These are phyloP conservation scores for Lethrus apterus DNA, from an alignment of 1,140 invertebrate genomes.

Conservation along the genomic window DNA sequence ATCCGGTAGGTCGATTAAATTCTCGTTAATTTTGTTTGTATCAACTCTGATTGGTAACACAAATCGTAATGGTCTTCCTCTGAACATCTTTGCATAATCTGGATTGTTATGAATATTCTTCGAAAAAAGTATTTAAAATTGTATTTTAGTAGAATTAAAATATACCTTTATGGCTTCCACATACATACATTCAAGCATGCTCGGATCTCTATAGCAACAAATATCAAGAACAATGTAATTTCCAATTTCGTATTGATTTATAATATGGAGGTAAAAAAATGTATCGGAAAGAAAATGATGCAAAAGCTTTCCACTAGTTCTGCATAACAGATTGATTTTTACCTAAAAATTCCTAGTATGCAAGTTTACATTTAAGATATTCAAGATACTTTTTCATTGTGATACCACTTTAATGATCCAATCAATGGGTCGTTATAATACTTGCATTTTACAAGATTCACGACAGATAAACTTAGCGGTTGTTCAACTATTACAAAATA, in stretches of 20 bases:
- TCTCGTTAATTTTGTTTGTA: constrained; percentile 23
- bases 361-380: neutral
- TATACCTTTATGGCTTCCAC: constrained; percentile 66
- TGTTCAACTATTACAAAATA: constrained; percentile 81
- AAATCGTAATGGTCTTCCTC: constrained; percentile 66
- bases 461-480: constrained; percentile 63
- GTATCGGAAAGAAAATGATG: constrained; percentile 60
- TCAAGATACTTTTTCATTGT: constrained; percentile 53
- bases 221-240: constrained; percentile 71
- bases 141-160: neutral
- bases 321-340: constrained; percentile 63
- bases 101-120: constrained; percentile 71
- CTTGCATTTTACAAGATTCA: constrained; percentile 49
- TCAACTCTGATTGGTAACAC: constrained; percentile 51
- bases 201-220: constrained; percentile 72
- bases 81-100: constrained; percentile 71
- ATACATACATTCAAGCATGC: constrained; percentile 81
- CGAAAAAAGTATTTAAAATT: constrained; percentile 18
- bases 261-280: constrained; percentile 83
- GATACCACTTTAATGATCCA: constrained; percentile 62
- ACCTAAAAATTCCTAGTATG: constrained; percentile 49
- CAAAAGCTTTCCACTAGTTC: constrained; percentile 51
- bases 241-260: constrained; percentile 77
- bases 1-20: constrained; percentile 45
- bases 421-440: constrained; percentile 55